Evolutionary conservation across 2,113 vertebrate genomes (phyloP), one percentile per base, ranked within the genome.

Genomic region (Corvus hawaiiensis): DNA sequence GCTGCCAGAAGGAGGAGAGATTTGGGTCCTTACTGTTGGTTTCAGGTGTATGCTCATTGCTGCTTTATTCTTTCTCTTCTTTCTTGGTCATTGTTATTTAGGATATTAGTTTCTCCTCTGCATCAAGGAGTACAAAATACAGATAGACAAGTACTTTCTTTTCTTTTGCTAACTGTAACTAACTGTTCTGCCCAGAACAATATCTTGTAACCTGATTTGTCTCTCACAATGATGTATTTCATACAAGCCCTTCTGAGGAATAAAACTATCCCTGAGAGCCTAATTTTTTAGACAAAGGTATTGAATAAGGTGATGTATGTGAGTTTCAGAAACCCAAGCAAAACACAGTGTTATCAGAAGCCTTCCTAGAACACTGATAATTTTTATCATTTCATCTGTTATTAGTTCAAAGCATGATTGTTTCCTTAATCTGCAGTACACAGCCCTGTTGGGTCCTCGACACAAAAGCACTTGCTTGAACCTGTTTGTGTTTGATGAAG

Each of bases 361-460:
- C 43, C 33, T 79, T 64, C 46, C 21, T 73, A 16, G 66, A 91
- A 69, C 58, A 46, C 18, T 30, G 52, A 46, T 56, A 20, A 54
- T 54, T 92, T 91, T 64, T 85, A 82, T 72, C 1, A 44, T 66
- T 79, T 68, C 46, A 80, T 58, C 62, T 75, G 64, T 69, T 83
- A 58, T 7, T 77, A 69, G 20, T 59, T 78, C 30, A 56, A 81
- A 69, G 35, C n/a, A 3, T 22, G 39, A 73, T 73, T 62, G 46
- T 58, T 94, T 82, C 48, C 62, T 68, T 62, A 58, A 43, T 73
- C 55, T 79, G 54, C 32, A 37, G 54, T 16, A 14, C 43, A 3
- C 2, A 4, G 30, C 16, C 62, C 69, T 1, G 0, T 4, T 32
- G 56, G 52, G 52, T 35, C 10, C 8, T 39, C 3, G 2, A 13